Evolutionary conservation across 2,888 invertebrate species (phyloP).

Genomic region (Drosophila mayaguana): DNA sequence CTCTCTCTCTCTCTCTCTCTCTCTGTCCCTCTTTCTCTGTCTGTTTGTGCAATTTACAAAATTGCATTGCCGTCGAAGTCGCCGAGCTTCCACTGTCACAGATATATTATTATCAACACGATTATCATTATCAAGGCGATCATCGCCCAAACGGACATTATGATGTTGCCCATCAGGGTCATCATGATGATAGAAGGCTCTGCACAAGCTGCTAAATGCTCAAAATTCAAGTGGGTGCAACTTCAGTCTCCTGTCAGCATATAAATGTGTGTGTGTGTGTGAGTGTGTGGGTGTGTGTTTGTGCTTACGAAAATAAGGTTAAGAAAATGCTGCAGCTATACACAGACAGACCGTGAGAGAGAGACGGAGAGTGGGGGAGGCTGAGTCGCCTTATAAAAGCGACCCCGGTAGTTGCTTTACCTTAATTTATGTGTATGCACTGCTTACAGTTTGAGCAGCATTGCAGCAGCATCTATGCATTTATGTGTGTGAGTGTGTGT

Average conservation of each 20-base stretch:
- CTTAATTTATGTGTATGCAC: slow-evolving; percentile 67
- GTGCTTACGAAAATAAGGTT: slow-evolving; percentile 65
- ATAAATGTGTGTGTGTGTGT: slow-evolving; percentile 10
- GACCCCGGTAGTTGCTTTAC: slow-evolving; percentile 49
- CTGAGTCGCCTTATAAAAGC: slow-evolving; percentile 5
- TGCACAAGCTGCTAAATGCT: slow-evolving; percentile 46
- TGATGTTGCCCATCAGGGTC: slow-evolving; percentile 9
- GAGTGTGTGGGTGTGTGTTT: background rate
- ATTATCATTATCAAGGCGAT: slow-evolving; percentile 25
- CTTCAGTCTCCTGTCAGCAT: background rate
- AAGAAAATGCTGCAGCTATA: slow-evolving; percentile 61
- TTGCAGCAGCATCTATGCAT: slow-evolving; percentile 34
- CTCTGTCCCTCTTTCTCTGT: slow-evolving; percentile 8
- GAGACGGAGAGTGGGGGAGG: background rate
- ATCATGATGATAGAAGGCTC: slow-evolving; percentile 29
- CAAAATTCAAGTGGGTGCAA: slow-evolving; percentile 43
- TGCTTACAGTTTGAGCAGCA: slow-evolving; percentile 71
- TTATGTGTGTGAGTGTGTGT: slow-evolving; percentile 12
- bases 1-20: background rate
- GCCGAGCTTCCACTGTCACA: slow-evolving; percentile 14
- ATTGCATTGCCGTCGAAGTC: slow-evolving; percentile 63
- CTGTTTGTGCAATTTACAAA: slow-evolving; percentile 68
- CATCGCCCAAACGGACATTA: slow-evolving; percentile 1
- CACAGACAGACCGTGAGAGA: slow-evolving; percentile 6
- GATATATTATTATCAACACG: slow-evolving; percentile 14